Evolutionary conservation across 2,113 vertebrate genomes (phyloP).

Genomic region (Callipepla californica): DNA sequence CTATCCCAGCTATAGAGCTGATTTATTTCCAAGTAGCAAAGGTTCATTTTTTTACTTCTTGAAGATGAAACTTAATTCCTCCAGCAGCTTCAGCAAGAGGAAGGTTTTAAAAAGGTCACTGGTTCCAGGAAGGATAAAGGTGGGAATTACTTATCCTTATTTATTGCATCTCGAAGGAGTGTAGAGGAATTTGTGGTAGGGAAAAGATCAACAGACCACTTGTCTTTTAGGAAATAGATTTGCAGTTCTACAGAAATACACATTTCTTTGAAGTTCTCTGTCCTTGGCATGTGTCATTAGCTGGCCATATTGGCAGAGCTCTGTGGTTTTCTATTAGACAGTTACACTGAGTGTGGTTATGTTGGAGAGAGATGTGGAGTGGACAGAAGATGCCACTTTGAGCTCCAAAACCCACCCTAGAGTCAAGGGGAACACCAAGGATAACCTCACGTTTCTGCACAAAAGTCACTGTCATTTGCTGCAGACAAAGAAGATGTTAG

Average conservation of each 20-base stretch:
- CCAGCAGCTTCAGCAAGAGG: not conserved
- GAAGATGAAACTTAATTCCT: not conserved
- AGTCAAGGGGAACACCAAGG: not conserved
- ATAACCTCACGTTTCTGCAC: not conserved
- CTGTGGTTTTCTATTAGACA: not conserved
- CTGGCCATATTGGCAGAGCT: not conserved
- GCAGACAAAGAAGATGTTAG: not conserved
- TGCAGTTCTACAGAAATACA: not conserved
- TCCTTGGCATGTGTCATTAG: not conserved
- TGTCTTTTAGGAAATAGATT: not conserved
- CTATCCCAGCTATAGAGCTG: slow-evolving; percentile 6
- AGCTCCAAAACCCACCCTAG: not conserved
- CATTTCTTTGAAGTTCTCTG: not conserved
- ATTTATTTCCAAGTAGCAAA: slow-evolving; percentile 7
- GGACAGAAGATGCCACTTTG: not conserved
- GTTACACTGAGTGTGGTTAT: not conserved
- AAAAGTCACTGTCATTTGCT: not conserved
- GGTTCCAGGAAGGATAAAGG: not conserved
- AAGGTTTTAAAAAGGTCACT: not conserved
- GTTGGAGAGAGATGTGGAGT: not conserved
- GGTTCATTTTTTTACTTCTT: slow-evolving; percentile 26
- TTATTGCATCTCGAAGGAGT: not conserved
- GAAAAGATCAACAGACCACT: rapidly evolving
- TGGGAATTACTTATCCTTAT: not conserved
- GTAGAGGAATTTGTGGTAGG: not conserved